These are phyloP conservation scores for Stegostoma tigrinum DNA, from an alignment of 2,113 vertebrate genomes.

Conservation along the genomic window DNA sequence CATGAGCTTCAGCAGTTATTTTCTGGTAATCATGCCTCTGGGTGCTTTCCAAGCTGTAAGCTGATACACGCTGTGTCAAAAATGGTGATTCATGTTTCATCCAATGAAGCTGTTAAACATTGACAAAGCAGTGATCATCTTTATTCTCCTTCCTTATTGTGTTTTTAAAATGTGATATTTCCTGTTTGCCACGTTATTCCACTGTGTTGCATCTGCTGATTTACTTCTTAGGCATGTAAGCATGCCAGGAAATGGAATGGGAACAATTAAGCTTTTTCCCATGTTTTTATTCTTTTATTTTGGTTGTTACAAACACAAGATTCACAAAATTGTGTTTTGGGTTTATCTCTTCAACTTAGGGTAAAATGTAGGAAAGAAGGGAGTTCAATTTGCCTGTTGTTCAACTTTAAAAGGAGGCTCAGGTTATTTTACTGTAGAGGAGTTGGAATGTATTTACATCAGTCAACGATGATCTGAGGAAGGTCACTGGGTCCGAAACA, in stretches of 20 bases:
- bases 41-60: conserved; percentile 50
- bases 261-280: not conserved
- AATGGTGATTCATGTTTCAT: conserved; percentile 42
- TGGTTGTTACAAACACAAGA: not conserved
- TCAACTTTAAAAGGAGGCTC: too few relatives aligned
- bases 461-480: too few relatives aligned
- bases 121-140: conserved; percentile 35
- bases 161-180: not conserved
- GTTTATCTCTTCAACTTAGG: not conserved
- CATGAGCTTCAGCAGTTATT: conserved; percentile 38
- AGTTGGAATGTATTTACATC: too few relatives aligned
- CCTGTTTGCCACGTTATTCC: not conserved
- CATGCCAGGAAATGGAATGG: not conserved
- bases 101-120: conserved; percentile 48
- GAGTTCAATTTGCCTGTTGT: too few relatives aligned
- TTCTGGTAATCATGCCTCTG: conserved; percentile 50
- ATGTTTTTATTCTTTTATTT: not conserved
- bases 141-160: not conserved
- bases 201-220: not conserved
- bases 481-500: too few relatives aligned
- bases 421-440: too few relatives aligned
- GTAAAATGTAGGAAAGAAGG: too few relatives aligned
- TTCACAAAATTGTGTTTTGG: not conserved
- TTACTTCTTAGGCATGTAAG: not conserved
- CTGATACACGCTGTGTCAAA: conserved; percentile 17